Evolutionary conservation across 1,140 invertebrate species (phyloP).

Genomic region (Arctopsyche grandis): DNA sequence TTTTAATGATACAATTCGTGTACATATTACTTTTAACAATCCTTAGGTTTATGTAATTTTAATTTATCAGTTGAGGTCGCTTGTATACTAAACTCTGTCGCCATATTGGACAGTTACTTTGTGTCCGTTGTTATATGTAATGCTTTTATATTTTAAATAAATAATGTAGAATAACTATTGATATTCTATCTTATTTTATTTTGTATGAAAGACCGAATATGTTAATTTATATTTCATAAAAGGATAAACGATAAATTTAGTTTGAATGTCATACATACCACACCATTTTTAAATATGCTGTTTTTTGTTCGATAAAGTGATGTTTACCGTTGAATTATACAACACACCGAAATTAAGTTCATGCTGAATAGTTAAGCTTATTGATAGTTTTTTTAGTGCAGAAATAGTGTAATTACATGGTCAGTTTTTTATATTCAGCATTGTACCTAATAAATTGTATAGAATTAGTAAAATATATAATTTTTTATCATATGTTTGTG

Average conservation of each 20-base stretch:
- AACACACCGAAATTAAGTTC: constrained; percentile 1
- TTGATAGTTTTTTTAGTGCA: constrained; percentile 45
- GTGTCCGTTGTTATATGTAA: constrained; percentile 38
- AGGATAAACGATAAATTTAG: background rate
- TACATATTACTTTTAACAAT: constrained; percentile 40
- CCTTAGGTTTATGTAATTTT: constrained; percentile 14
- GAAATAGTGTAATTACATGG: constrained; percentile 52
- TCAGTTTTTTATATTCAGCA: constrained; percentile 54
- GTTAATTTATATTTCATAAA: constrained; percentile 7
- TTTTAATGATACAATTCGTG: constrained; percentile 18
- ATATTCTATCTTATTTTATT: constrained; percentile 30
- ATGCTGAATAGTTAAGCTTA: constrained; percentile 41
- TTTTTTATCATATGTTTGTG: constrained; percentile 51
- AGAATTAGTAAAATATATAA: constrained; percentile 56
- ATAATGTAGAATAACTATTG: constrained; percentile 23
- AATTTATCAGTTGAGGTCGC: constrained; percentile 25
- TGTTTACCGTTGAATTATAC: constrained; percentile 8
- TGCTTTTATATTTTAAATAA: constrained; percentile 38
- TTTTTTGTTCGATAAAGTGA: background rate
- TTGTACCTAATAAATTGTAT: constrained; percentile 54
- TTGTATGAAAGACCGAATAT: constrained; percentile 15
- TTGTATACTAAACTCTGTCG: constrained; percentile 32
- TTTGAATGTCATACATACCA: background rate
- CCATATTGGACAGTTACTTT: constrained; percentile 39
- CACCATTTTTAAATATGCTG: too few species aligned